A percentile compares a stretch with the other conserved stretches of the same genome.
Conservation (phyloP, 2,888 invertebrate species). For the Caenorhabditis panamensis region DNA sequence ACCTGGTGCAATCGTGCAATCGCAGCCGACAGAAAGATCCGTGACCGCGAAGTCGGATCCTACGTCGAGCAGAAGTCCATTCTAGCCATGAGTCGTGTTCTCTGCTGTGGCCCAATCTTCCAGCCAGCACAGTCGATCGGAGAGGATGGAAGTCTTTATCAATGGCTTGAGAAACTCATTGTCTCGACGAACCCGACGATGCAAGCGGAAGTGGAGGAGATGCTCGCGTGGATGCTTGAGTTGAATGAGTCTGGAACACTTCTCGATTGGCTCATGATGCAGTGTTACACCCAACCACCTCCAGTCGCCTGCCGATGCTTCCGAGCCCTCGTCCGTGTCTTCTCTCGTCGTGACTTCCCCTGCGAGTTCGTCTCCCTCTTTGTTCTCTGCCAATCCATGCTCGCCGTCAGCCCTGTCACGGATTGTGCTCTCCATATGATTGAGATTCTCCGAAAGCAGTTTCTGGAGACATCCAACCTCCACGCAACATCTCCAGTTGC, state of each 20-base stretch:
- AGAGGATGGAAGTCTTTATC: constrained; percentile 90
- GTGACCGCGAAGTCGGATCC: constrained; percentile 72
- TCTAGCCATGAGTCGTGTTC: constrained; percentile 94
- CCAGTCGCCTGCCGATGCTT: constrained; percentile 95
- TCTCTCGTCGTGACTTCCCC: constrained; percentile 94
- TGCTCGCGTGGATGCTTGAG: constrained; percentile 93
- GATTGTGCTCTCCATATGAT: constrained; percentile 91
- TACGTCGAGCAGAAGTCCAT: constrained; percentile 84
- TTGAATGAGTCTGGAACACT: constrained; percentile 93
- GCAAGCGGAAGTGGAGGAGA: constrained; percentile 92
- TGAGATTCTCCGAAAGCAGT: constrained; percentile 92
- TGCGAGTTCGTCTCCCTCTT: constrained; percentile 91
- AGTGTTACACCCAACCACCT: constrained; percentile 86
- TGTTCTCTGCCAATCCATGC: constrained; percentile 89
- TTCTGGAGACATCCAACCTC: constrained; percentile 85
- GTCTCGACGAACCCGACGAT: constrained; percentile 89
- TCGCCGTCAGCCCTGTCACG: constrained; percentile 67
- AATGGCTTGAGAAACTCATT: constrained; percentile 93
- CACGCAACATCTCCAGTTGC: constrained; percentile 41
- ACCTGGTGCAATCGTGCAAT: constrained; percentile 90
- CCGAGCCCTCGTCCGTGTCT: constrained; percentile 94
- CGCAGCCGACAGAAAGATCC: constrained; percentile 67
- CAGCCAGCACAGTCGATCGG: constrained; percentile 83
- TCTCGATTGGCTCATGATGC: constrained; percentile 97
- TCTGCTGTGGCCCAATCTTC: constrained; percentile 96